Percentiles rank a stretch among this genome's conserved stretches.
These are phyloP conservation scores for Distichodus sexfasciatus DNA, from an alignment of 2,797 vertebrate species.

Conservation along the genomic window DNA sequence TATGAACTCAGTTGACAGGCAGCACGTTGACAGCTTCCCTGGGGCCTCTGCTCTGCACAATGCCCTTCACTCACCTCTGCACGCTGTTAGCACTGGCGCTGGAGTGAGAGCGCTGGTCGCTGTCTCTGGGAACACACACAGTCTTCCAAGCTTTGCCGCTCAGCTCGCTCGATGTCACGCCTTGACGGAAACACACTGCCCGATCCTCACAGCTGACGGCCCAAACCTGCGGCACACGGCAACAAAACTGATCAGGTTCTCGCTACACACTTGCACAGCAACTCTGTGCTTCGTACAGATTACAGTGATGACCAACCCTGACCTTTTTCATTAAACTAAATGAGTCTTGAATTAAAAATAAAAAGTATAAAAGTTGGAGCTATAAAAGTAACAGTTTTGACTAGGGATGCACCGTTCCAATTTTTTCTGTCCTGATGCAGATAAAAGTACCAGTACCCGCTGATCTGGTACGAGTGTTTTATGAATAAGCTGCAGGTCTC, in stretches of 20 bases:
- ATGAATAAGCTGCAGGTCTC: no score
- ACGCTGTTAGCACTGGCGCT: constrained; percentile 85
- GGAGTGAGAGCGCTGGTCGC: constrained; percentile 85
- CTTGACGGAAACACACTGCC: constrained; percentile 87
- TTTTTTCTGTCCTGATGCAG: no score
- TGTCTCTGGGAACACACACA: constrained; percentile 77
- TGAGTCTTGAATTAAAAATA: no score
- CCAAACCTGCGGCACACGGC: constrained; percentile 78
- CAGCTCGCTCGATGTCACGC: constrained; percentile 88
- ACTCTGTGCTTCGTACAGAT: background rate
- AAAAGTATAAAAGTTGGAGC: no score
- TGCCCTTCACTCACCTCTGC: constrained; percentile 77
- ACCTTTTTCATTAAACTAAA: no score
- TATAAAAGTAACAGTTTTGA: no score
- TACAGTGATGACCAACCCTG: no score
- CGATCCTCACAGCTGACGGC: constrained; percentile 85
- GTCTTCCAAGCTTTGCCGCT: constrained; percentile 93
- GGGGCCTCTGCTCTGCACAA: background rate
- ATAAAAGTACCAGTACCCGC: no score
- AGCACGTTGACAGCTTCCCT: background rate
- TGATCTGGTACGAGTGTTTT: no score
- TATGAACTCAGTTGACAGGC: background rate
- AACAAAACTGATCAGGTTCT: background rate
- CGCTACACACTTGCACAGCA: background rate
- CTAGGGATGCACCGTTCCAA: no score